Evolutionary conservation across 1,140 invertebrate genomes (phyloP), one percentile per base, ranked within the genome.

Genomic region (Drosophila seguyi): DNA sequence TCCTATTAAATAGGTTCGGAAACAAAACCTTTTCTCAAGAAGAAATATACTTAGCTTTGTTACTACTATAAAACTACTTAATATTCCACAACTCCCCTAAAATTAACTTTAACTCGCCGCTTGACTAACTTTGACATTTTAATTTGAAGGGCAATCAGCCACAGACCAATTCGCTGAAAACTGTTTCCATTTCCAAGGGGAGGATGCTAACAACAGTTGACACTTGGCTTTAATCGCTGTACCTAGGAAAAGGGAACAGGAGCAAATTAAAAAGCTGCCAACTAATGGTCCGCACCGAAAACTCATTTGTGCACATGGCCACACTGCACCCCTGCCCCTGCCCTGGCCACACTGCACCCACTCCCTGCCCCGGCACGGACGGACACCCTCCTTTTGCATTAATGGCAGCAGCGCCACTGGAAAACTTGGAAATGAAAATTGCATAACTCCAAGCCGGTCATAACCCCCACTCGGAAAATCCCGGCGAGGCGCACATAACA

Each of bases 341-440:
- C 6, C 13, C 18, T 53, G 50, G 50, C 31, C 31, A 53, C 50
- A 53, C 50, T 53, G 27, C 47, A 48, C 8, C 4, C n/a, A n/a
- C n/a, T n/a, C n/a, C n/a, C n/a, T n/a, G 45, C 4, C 25, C 18
- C 16, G 18, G 4, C 50, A 53, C 13, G 18, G 18, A 53, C 31
- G 18, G 18, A 53, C 50, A 36, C 50, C 50, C 50, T 36, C n/a
- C n/a, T n/a, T 53, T 38, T 16, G 11, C 52, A 61, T 47, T 48
- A 59, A 50, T 55, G 53, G 66, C 42, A 48, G 50, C 44, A 14
- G n/a, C 5, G 38, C 38, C 39, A 41, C 76, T 73, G 75, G 53
- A 53, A 76, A 81, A 85, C 81, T 84, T 80, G 58, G 48, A 76
- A 81, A 85, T 81, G 73, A 85, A 84, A 84, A 84, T 85, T 85